Percentiles rank a stretch among this genome's conserved stretches.
Evolutionary conservation across 2,888 invertebrate genomes (phyloP).

Genomic region (Tipula helvola): DNA sequence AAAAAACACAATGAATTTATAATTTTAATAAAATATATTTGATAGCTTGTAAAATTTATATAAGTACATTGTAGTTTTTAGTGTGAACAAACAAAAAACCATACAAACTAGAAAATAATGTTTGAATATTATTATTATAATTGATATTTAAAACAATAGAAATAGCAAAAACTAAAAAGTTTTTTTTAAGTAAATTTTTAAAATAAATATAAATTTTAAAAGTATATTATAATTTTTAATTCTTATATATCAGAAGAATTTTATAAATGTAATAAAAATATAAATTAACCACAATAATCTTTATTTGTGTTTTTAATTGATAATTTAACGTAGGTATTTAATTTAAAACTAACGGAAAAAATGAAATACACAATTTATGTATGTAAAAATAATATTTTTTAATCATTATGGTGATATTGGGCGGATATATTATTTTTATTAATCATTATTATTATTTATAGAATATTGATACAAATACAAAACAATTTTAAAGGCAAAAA

Average conservation of each 20-base stretch:
- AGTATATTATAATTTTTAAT: background rate
- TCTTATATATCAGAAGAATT: background rate
- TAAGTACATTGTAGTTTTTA: constrained; percentile 6
- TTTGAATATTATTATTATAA: background rate
- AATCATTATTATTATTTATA: background rate
- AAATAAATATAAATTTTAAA: background rate
- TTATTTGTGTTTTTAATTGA: background rate
- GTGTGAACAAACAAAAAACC: background rate
- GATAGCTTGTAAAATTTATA: constrained; percentile 6
- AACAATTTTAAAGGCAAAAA: background rate
- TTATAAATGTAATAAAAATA: background rate
- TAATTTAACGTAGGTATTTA: background rate
- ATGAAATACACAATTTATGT: background rate
- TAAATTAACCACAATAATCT: background rate
- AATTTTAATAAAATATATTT: background rate
- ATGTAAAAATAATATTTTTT: background rate
- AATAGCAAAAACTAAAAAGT: background rate
- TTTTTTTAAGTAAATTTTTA: background rate
- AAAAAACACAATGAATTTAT: background rate
- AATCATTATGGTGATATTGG: background rate
- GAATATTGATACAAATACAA: background rate
- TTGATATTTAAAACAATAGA: background rate
- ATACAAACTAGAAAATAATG: background rate
- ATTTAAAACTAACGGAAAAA: background rate
- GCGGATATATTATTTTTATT: background rate